Percentiles rank a stretch among this genome's conserved stretches.
These are phyloP conservation scores for Hypanus sabinus DNA, from an alignment of 2,113 vertebrate genomes.

Conservation along the genomic window DNA sequence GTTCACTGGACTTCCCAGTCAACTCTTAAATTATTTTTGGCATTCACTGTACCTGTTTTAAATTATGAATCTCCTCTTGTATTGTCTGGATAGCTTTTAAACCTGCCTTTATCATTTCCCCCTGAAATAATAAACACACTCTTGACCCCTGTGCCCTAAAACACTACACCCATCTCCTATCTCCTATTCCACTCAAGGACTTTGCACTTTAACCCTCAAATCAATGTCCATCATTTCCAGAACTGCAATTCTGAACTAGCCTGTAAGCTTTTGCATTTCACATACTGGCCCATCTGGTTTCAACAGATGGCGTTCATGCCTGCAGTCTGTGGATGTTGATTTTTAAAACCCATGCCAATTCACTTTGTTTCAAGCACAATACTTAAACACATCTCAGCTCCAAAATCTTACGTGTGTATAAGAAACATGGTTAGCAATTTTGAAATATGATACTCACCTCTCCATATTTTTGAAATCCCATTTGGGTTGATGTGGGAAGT, in stretches of 20 bases:
- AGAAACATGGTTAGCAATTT: not conserved
- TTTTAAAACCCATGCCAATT: not conserved
- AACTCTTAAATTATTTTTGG: no score
- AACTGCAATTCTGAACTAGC: not conserved
- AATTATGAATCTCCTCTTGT: not conserved
- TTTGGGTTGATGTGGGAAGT: not conserved
- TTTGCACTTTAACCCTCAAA: no score
- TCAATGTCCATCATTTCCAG: no score
- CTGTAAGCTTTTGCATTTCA: not conserved
- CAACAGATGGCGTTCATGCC: not conserved
- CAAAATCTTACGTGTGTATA: not conserved
- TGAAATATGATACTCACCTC: not conserved
- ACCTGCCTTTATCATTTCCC: not conserved
- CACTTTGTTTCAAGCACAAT: constrained; percentile 3
- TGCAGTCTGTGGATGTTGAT: not conserved
- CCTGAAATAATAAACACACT: not conserved
- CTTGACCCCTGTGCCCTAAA: no score
- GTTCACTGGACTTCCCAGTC: no score
- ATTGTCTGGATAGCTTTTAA: not conserved
- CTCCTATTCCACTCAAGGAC: no score
- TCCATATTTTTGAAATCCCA: not conserved
- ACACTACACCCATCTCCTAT: no score
- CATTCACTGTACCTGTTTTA: not conserved
- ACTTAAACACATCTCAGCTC: not conserved
- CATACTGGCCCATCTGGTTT: not conserved